These are phyloP conservation scores for Nomada fucata DNA, from an alignment of 2,888 invertebrate species.

Conservation along the genomic window DNA sequence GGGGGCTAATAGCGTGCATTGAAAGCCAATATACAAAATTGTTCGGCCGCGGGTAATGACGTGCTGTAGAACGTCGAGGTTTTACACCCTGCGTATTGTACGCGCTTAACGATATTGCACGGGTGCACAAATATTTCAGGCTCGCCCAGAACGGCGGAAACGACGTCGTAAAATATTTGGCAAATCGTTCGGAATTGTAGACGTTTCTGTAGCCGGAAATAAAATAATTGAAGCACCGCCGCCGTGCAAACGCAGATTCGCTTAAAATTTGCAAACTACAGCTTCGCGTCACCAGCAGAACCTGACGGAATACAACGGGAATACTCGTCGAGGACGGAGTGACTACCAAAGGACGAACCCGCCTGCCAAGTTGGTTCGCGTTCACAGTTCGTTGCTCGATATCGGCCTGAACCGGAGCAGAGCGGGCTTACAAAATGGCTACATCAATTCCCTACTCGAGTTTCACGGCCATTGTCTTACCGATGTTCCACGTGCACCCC, in stretches of 20 bases:
- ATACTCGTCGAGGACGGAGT: conserved; percentile 8
- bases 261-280: background rate
- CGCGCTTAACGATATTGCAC: background rate
- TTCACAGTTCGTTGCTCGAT: conserved; percentile 47
- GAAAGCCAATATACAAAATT: background rate
- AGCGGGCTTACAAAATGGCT: conserved; percentile 26
- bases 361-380: conserved; percentile 23
- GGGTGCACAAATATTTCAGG: too few relatives aligned
- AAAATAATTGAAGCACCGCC: too few relatives aligned
- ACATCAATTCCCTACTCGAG: conserved; percentile 47
- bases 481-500: background rate
- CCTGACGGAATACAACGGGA: conserved; percentile 21
- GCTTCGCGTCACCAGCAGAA: conserved; percentile 3
- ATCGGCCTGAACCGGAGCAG: conserved; percentile 27
- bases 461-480: conserved; percentile 45
- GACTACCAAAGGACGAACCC: conserved; percentile 44
- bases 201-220: too few relatives aligned
- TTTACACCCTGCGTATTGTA: background rate
- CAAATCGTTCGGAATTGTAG: too few relatives aligned
- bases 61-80: background rate
- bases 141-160: too few relatives aligned
- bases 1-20: conserved; percentile 18
- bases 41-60: too few relatives aligned
- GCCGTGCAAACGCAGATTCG: too few relatives aligned
- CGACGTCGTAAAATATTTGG: too few relatives aligned